Evolutionary conservation across 2,797 vertebrate species (phyloP), one percentile per base, ranked within the genome.

Genomic region (Cygnus olor): DNA sequence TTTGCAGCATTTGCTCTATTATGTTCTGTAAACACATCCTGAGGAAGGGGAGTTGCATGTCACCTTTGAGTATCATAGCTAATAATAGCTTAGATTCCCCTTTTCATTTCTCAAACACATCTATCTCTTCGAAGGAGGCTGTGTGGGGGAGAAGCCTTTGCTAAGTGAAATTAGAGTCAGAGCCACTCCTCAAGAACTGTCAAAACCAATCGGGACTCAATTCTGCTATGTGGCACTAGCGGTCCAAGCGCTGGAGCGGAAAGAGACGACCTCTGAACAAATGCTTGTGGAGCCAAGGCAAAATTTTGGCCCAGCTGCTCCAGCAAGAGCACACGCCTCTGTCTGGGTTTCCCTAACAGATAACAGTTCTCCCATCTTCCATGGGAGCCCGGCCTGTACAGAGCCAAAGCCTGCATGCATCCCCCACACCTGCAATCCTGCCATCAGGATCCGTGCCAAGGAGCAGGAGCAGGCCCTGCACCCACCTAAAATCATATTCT

Each of bases 1-100:
- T 94, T 93, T 92, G 49, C 91, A 89, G 80, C 78, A 72, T 90
- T 92, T 83, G 57, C 30, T 89, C 60, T 68, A 60, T 66, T 66
- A 61, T 65, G 40, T 87, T 82, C 16, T 4, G 66, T 81, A 91
- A 89, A 94, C 32, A 94, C 74, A 44, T 3, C 0, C 2, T 60
- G 81, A 72, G 63, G 63, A 84, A 71, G 69, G 28, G 53, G 40
- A 92, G 47, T 16, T 93, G 79, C 78, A 78, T 72, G 45, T 85
- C 73, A 84, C 72, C 73, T 92, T 64, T 74, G 65, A 80, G 66
- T 42, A 76, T 80, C 72, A 9, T 47, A 66, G 47, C 63, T 90
- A 61, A 83, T 65, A 95, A 72, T 27, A 49, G 57, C 81, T 57
- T 56, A 69, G 38, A 68, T 87, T 89, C 69, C 53, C 44, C 64